A percentile compares a stretch with the other conserved stretches of the same genome.
Evolutionary conservation across 1,140 invertebrate genomes (phyloP).

Genomic region (Ephestia elutella): DNA sequence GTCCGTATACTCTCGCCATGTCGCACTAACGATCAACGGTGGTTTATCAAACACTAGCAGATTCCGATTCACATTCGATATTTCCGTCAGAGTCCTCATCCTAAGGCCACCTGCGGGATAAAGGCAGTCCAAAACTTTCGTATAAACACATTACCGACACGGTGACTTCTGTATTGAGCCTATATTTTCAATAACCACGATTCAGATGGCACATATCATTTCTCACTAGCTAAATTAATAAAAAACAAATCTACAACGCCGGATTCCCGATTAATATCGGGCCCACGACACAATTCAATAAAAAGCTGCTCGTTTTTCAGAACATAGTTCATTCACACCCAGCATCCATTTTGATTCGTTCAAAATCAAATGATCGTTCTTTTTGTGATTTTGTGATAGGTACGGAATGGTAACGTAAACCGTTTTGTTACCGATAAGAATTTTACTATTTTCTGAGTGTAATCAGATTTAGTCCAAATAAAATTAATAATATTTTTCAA

Average conservation of each 20-base stretch:
- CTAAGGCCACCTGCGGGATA: conserved; percentile 64
- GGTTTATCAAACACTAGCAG: conserved; percentile 46
- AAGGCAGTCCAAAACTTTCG: conserved; percentile 54
- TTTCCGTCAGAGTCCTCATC: conserved; percentile 65
- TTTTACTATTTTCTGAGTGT: too few relatives aligned
- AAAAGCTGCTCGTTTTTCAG: conserved; percentile 74
- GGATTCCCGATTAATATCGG: conserved; percentile 65
- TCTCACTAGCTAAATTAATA: conserved; percentile 51
- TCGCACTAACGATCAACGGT: conserved; percentile 44
- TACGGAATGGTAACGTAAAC: conserved; percentile 44
- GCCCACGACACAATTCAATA: conserved; percentile 70
- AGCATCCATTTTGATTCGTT: conserved; percentile 76
- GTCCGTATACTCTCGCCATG: conserved; percentile 61
- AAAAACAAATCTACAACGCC: conserved; percentile 57
- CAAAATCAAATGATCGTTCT: conserved; percentile 73
- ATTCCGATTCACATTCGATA: conserved; percentile 53
- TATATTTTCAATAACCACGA: conserved; percentile 25
- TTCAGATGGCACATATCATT: conserved; percentile 41
- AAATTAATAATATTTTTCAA: too few relatives aligned
- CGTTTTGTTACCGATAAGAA: conserved; percentile 31
- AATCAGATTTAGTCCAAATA: too few relatives aligned
- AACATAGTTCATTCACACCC: conserved; percentile 75
- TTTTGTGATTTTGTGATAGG: conserved; percentile 53
- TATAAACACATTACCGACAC: conserved; percentile 70
- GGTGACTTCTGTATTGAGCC: conserved; percentile 53